Percentiles rank a stretch among this genome's conserved stretches.
phyloP scores from a whole-genome alignment of 2,113 vertebrate species.

The Mixornis gularis region DNA sequence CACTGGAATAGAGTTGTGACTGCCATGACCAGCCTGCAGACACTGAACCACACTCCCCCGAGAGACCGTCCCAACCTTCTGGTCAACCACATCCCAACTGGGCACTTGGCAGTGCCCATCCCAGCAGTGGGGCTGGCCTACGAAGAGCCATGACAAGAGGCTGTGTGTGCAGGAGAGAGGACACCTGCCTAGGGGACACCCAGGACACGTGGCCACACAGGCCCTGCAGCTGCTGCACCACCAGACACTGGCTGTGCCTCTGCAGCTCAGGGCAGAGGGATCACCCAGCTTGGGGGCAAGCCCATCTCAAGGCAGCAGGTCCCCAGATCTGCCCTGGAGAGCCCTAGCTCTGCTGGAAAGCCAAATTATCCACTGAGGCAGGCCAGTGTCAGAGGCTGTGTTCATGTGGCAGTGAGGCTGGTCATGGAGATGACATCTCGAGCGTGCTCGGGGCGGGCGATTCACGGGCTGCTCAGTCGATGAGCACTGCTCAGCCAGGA shows the following conservation, averaged over 20 bases:
- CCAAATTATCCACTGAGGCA: background rate
- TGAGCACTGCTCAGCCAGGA: background rate
- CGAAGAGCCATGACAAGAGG: background rate
- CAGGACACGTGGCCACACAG: accelerated
- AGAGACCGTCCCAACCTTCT: background rate
- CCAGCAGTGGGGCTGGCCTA: background rate
- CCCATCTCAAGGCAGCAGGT: background rate
- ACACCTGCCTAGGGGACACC: background rate
- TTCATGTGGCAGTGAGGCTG: background rate
- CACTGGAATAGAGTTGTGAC: background rate
- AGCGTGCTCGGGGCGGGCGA: background rate
- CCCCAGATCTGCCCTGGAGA: background rate
- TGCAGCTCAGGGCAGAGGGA: background rate
- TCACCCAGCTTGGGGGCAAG: accelerated
- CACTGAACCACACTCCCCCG: accelerated
- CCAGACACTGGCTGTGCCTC: background rate
- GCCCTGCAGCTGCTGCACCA: background rate
- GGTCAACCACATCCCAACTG: accelerated
- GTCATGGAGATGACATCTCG: background rate
- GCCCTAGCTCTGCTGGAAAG: background rate
- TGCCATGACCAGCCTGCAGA: too few relatives aligned
- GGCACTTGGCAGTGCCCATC: background rate
- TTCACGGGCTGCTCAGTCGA: background rate
- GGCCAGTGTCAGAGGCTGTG: background rate
- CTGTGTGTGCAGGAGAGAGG: background rate